Conservation (phyloP, 2,113 vertebrate genomes). For the Fregetta grallaria region DNA sequence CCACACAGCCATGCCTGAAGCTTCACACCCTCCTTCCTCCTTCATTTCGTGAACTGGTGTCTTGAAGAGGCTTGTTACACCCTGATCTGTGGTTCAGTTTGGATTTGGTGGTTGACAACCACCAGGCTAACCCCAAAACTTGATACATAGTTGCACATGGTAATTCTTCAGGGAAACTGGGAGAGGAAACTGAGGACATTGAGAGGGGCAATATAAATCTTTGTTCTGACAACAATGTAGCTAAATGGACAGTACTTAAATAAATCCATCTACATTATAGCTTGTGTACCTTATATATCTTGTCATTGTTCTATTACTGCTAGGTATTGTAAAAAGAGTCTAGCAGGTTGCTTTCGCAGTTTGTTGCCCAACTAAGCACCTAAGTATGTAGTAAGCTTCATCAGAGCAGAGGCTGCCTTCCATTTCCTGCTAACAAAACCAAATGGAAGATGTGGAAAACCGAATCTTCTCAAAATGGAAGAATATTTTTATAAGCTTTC, state of each 20-base stretch:
- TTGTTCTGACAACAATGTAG: neutral
- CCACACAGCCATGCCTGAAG: neutral
- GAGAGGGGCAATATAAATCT: neutral
- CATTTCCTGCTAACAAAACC: neutral
- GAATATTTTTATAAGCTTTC: neutral
- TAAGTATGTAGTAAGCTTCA: neutral
- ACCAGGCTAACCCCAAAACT: neutral
- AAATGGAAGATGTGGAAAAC: neutral
- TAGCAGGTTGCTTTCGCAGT: neutral
- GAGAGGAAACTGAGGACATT: neutral
- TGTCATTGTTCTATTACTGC: neutral
- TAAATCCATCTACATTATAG: neutral
- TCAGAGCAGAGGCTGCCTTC: neutral
- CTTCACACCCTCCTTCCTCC: neutral
- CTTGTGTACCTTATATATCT: neutral
- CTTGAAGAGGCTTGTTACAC: neutral
- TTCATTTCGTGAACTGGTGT: neutral
- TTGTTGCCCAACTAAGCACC: neutral
- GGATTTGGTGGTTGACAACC: neutral
- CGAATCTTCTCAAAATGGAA: neutral
- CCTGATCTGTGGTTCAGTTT: neutral
- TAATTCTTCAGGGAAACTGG: neutral
- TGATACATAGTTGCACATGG: neutral
- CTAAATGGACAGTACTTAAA: neutral
- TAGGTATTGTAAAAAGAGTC: neutral